A percentile compares a stretch with the other conserved stretches of the same genome.
Evolutionary conservation across 2,888 invertebrate genomes (phyloP).

Genomic region (Cheilosia impressa): DNA sequence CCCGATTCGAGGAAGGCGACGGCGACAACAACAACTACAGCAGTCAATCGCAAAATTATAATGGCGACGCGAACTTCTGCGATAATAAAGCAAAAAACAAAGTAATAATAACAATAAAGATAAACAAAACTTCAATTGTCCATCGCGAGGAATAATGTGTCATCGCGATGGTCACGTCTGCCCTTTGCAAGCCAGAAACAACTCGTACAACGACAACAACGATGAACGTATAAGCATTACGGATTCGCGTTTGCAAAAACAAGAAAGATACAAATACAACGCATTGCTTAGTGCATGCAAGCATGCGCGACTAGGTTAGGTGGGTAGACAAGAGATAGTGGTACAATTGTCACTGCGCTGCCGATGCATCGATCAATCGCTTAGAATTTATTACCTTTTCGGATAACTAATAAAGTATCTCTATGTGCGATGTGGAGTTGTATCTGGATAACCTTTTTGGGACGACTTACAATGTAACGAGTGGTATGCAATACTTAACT

Average conservation of each 20-base stretch:
- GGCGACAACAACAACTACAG: neutral
- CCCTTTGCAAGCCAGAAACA: conserved; percentile 43
- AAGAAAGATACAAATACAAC: conserved; percentile 24
- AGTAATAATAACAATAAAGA: conserved; percentile 65
- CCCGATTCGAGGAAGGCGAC: conserved; percentile 61
- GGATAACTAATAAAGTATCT: conserved; percentile 70
- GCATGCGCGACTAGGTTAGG: conserved; percentile 62
- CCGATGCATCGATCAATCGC: conserved; percentile 70
- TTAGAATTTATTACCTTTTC: conserved; percentile 67
- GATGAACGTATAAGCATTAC: conserved; percentile 37
- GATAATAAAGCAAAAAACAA: conserved; percentile 14
- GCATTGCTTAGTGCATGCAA: conserved; percentile 49
- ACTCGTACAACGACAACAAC: conserved; percentile 28
- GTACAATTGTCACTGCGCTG: conserved; percentile 61
- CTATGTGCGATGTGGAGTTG: conserved; percentile 44
- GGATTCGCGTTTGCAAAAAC: conserved; percentile 31
- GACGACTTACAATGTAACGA: conserved; percentile 38
- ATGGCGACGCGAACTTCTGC: conserved; percentile 41
- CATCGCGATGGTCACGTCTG: conserved; percentile 73
- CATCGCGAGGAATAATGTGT: conserved; percentile 70
- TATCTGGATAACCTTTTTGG: conserved; percentile 60
- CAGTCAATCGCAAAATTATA: conserved; percentile 32
- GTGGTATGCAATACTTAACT: conserved; percentile 48
- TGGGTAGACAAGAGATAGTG: conserved; percentile 41
- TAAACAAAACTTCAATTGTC: conserved; percentile 70